Percentiles rank a stretch among this genome's conserved stretches.
Evolutionary conservation across 2,888 invertebrate genomes (phyloP).

Genomic region (Zeuzera pyrina): DNA sequence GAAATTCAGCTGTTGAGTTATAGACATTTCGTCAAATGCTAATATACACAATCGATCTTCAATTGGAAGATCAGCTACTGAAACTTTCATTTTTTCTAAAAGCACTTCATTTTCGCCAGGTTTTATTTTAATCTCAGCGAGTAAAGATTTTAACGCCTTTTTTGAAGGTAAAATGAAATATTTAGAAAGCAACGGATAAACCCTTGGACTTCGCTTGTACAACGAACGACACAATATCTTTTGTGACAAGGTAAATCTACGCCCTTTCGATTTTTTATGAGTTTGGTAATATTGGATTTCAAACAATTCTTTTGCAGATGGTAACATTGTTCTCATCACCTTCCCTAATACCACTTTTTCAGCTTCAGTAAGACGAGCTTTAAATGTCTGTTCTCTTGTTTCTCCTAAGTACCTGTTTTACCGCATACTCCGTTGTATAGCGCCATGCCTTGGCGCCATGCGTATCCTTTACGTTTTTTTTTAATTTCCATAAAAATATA

Average conservation of each 20-base stretch:
- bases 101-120: neutral
- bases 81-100: neutral
- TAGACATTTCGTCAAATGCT: constrained; percentile 18
- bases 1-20: constrained; percentile 12
- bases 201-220: neutral
- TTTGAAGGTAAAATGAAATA: neutral
- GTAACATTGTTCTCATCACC: too few relatives aligned
- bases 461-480: too few relatives aligned
- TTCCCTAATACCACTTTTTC: too few relatives aligned
- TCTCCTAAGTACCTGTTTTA: too few relatives aligned
- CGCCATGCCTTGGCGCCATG: too few relatives aligned
- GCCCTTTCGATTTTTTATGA: neutral
- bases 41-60: constrained; percentile 8
- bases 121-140: neutral
- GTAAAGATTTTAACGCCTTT: neutral
- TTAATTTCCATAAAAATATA: too few relatives aligned
- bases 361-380: too few relatives aligned
- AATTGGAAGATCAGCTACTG: neutral
- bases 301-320: too few relatives aligned
- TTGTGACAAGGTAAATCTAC: neutral
- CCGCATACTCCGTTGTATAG: too few relatives aligned
- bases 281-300: too few relatives aligned
- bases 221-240: neutral
- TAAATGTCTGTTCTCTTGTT: too few relatives aligned
- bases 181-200: neutral